phyloP scores from a whole-genome alignment of 2,888 invertebrate species.

The Ditylenchus weischeri region DNA sequence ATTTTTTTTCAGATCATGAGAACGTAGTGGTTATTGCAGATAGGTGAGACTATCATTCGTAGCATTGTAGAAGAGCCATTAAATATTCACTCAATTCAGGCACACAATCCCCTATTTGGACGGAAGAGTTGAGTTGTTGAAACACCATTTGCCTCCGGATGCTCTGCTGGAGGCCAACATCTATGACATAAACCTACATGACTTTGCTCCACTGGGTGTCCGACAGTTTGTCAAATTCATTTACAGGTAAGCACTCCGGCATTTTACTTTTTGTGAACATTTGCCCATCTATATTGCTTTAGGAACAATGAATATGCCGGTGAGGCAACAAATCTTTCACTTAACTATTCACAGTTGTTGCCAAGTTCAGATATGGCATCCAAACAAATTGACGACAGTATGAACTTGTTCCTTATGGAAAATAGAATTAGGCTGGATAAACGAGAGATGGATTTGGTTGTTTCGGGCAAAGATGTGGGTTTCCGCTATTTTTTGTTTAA shows the following conservation, averaged over 20 bases:
- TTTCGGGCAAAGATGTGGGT: conserved; percentile 33
- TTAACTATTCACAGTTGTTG: no score
- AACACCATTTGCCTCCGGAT: conserved; percentile 36
- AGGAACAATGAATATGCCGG: conserved; percentile 28
- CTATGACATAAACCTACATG: conserved; percentile 40
- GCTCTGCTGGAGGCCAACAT: conserved; percentile 35
- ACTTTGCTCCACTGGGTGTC: conserved; percentile 41
- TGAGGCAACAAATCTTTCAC: no score
- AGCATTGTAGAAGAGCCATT: no score
- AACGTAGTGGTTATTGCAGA: conserved; percentile 47
- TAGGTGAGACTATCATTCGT: neutral
- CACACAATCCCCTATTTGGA: conserved; percentile 45
- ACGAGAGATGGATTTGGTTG: conserved; percentile 34
- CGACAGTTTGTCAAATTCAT: conserved; percentile 33
- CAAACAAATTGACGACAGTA: conserved; percentile 40
- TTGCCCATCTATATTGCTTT: neutral
- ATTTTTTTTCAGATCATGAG: conserved; percentile 35
- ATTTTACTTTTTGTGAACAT: neutral
- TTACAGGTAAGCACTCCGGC: conserved; percentile 30
- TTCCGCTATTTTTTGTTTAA: neutral
- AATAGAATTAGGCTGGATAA: conserved; percentile 36
- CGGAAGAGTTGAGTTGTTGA: conserved; percentile 33
- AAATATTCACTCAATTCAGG: neutral
- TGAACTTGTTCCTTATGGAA: conserved; percentile 39
- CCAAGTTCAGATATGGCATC: conserved; percentile 29